Conservation (phyloP, 2,113 vertebrate genomes). For the Chamaea fasciata region DNA sequence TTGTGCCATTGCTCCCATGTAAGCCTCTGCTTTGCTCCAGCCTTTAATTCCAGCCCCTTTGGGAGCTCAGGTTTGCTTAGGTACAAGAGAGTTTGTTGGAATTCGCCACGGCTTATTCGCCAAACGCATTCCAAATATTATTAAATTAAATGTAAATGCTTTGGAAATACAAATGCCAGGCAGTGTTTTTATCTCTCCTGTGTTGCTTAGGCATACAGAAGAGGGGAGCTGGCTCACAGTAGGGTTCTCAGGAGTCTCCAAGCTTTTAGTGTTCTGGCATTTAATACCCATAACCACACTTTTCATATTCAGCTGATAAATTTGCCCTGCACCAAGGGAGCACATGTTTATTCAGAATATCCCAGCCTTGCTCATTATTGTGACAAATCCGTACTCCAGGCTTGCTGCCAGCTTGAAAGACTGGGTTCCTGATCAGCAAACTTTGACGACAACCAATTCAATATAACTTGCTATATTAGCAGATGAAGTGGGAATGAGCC, state of each 20-base stretch:
- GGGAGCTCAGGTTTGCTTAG: background rate
- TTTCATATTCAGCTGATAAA: background rate
- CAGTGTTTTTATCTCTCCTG: background rate
- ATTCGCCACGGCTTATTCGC: background rate
- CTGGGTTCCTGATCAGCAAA: conserved; percentile 12
- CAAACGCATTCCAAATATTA: background rate
- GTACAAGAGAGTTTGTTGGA: background rate
- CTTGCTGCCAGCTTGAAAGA: conserved; percentile 7
- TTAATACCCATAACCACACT: background rate
- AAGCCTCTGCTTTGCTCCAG: background rate
- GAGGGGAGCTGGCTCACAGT: background rate
- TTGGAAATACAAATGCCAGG: conserved; percentile 5
- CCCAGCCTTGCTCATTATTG: background rate
- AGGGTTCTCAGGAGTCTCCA: background rate
- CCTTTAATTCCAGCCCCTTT: background rate
- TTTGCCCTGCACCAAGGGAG: background rate
- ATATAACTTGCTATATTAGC: background rate
- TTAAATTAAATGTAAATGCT: conserved; percentile 1
- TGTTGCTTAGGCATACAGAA: background rate
- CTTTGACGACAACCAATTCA: background rate
- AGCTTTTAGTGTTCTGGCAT: background rate
- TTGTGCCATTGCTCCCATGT: background rate
- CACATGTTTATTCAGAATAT: conserved; percentile 23
- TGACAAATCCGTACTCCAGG: conserved; percentile 16
- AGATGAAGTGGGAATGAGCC: conserved; percentile 1